phyloP scores from a whole-genome alignment of 2,888 invertebrate species.

The Drepanosiphum platanoidis region DNA sequence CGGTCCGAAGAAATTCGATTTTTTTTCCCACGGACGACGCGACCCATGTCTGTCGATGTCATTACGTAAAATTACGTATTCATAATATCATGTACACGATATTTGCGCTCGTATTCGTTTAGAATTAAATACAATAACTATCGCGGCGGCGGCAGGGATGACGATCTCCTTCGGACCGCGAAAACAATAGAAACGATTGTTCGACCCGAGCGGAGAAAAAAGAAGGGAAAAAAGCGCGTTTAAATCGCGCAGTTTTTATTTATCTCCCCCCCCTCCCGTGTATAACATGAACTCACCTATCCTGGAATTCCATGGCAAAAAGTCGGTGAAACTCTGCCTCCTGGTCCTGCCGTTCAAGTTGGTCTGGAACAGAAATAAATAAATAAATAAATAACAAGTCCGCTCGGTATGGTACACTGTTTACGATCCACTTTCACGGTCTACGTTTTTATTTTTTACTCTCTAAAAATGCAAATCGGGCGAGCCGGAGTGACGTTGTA shows the following conservation, averaged over 20 bases:
- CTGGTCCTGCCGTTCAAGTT: conserved; percentile 38
- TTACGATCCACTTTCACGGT: neutral
- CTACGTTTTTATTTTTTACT: neutral
- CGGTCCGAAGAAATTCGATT: neutral
- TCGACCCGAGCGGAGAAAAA: conserved; percentile 10
- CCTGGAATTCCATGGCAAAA: conserved; percentile 53
- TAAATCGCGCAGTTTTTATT: neutral
- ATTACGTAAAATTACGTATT: too few relatives aligned
- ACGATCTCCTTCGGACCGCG: conserved; percentile 44
- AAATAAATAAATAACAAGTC: neutral
- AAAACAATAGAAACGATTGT: conserved; percentile 46
- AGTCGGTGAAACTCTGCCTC: conserved; percentile 50
- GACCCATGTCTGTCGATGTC: too few relatives aligned
- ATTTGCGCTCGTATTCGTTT: neutral
- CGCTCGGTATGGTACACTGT: too few relatives aligned
- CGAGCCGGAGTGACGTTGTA: neutral
- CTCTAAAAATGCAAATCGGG: neutral
- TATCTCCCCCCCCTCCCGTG: too few relatives aligned
- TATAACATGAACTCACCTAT: conserved; percentile 49
- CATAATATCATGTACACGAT: neutral
- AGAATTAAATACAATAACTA: conserved; percentile 4
- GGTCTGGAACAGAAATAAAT: conserved; percentile 19
- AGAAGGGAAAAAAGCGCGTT: neutral
- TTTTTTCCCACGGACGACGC: neutral
- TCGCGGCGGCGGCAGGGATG: conserved; percentile 36